Percentiles rank a stretch among this genome's conserved stretches.
Evolutionary conservation across 2,888 invertebrate genomes (phyloP).

Genomic region (Noctua comes): DNA sequence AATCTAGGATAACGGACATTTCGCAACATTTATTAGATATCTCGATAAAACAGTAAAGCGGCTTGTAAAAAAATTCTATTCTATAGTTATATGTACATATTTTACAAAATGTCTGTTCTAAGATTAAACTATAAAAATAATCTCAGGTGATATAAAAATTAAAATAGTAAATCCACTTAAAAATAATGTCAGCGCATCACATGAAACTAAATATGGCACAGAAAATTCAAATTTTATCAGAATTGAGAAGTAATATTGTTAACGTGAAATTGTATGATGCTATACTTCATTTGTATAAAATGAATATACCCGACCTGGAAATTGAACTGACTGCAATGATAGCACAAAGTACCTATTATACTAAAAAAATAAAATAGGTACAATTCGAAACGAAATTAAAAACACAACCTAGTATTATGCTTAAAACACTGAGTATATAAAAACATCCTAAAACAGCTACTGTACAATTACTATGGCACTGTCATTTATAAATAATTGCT

Average conservation of each 20-base stretch:
- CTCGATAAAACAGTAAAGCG: slow-evolving; percentile 71
- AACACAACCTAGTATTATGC: slow-evolving; percentile 55
- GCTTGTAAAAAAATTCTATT: slow-evolving; percentile 82
- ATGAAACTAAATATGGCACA: slow-evolving; percentile 48
- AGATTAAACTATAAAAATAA: slow-evolving; percentile 51
- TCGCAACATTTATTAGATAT: slow-evolving; percentile 68
- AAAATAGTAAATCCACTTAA: slow-evolving; percentile 31
- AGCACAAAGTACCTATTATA: slow-evolving; percentile 24
- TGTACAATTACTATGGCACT: slow-evolving; percentile 80
- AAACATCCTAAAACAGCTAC: slow-evolving; percentile 65
- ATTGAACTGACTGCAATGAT: slow-evolving; percentile 11
- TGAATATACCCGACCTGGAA: neutral
- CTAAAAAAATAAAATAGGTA: slow-evolving; percentile 26
- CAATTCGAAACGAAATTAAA: slow-evolving; percentile 31
- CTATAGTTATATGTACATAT: slow-evolving; percentile 85
- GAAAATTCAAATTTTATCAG: slow-evolving; percentile 24
- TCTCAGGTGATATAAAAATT: slow-evolving; percentile 33
- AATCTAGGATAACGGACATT: slow-evolving; percentile 63
- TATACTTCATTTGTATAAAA: neutral
- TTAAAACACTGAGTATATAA: slow-evolving; percentile 63
- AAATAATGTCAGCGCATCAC: slow-evolving; percentile 52
- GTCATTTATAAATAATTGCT: slow-evolving; percentile 69
- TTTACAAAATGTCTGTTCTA: slow-evolving; percentile 74
- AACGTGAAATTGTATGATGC: neutral
- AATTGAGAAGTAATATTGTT: neutral